phyloP scores from a whole-genome alignment of 37 sponge, comb jelly and placozoan species.

The Aplysina aerophoba region DNA sequence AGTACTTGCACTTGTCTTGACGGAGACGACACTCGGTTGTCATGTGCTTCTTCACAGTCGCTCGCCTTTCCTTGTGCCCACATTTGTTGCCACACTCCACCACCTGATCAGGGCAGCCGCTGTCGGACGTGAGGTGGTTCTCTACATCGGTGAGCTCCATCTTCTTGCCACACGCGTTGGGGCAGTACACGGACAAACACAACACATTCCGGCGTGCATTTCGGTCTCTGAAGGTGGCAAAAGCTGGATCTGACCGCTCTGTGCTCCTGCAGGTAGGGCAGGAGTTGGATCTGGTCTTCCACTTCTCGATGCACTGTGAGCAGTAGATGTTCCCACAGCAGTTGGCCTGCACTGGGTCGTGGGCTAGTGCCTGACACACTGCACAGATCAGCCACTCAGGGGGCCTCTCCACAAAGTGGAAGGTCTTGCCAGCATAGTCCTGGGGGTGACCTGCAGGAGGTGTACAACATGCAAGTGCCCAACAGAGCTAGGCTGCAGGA shows the following conservation, averaged over 20 bases:
- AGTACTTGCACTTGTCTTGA: too few relatives aligned
- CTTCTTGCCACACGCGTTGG: background rate
- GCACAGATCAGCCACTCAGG: conserved; percentile 4
- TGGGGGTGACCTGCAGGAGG: too few relatives aligned
- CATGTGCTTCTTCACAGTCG: too few relatives aligned
- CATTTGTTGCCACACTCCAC: background rate
- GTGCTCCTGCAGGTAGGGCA: background rate
- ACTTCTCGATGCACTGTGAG: background rate
- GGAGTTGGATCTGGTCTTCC: background rate
- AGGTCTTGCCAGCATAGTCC: too few relatives aligned
- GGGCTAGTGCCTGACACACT: background rate
- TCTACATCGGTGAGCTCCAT: background rate
- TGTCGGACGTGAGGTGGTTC: background rate
- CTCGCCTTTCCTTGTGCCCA: background rate
- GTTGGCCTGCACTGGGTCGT: background rate
- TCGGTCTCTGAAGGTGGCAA: background rate
- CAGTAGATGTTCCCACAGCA: conserved; percentile 5
- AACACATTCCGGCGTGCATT: background rate
- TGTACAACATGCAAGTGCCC: too few relatives aligned
- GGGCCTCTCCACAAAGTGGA: background rate
- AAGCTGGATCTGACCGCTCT: background rate
- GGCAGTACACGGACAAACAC: background rate
- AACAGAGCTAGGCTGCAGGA: too few relatives aligned
- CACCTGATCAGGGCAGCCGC: background rate
- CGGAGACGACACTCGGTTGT: too few relatives aligned